These are phyloP conservation scores for Cartodere bifasciata DNA, from an alignment of 2,888 invertebrate species.

Conservation along the genomic window DNA sequence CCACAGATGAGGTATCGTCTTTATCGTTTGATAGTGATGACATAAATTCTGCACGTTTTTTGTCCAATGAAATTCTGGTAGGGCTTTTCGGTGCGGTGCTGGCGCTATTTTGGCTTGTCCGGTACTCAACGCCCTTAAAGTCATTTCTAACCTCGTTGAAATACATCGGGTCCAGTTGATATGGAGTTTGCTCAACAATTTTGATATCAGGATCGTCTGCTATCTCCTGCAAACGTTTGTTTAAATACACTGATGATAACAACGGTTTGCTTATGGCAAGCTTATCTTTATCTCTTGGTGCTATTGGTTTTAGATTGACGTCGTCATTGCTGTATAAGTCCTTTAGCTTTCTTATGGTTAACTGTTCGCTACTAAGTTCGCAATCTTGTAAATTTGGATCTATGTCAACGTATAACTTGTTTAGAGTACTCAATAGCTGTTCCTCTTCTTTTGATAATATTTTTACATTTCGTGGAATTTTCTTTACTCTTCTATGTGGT, in stretches of 20 bases:
- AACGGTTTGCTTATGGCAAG: conserved; percentile 31
- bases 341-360: conserved; percentile 26
- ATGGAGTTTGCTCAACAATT: conserved; percentile 18
- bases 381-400: conserved; percentile 26
- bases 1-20: too few species aligned
- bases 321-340: conserved; percentile 23
- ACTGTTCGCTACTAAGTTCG: conserved; percentile 26
- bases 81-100: not conserved
- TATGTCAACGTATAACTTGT: conserved; percentile 26
- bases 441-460: conserved; percentile 25
- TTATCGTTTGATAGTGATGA: too few species aligned
- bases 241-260: conserved; percentile 26
- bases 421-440: conserved; percentile 22
- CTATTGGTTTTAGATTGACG: conserved; percentile 21
- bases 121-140: not conserved
- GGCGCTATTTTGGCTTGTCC: not conserved
- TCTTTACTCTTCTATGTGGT: too few species aligned
- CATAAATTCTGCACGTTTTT: too few species aligned
- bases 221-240: conserved; percentile 27
- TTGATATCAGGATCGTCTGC: conserved; percentile 23
- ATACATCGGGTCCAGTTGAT: conserved; percentile 3
- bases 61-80: too few species aligned
- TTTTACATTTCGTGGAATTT: conserved; percentile 19
- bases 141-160: not conserved
- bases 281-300: conserved; percentile 26